Evolutionary conservation across 2,113 vertebrate genomes (phyloP).

Genomic region (Sceloporus tristichus): DNA sequence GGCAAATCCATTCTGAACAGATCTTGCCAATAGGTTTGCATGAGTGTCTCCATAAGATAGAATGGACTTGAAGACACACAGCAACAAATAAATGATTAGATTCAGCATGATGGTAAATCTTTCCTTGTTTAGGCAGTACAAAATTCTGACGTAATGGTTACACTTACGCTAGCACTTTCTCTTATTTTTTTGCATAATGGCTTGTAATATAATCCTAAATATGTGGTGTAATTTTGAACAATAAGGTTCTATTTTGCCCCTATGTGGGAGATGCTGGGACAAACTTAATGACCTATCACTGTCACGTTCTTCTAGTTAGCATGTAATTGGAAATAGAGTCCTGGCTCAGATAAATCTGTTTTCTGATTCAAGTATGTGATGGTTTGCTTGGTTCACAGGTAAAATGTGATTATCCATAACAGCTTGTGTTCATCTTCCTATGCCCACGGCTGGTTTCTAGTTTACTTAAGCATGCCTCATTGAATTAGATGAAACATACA

Average conservation of each 20-base stretch:
- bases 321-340: not conserved
- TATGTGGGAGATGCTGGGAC: not conserved
- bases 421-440: not conserved
- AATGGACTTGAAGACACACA: no score
- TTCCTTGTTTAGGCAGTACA: not conserved
- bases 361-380: not conserved
- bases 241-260: not conserved
- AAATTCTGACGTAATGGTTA: not conserved
- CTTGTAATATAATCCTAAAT: not conserved
- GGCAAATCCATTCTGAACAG: no score
- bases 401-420: not conserved
- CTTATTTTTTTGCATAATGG: not conserved
- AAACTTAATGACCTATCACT: not conserved
- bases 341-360: not conserved
- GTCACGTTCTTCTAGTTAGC: not conserved
- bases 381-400: not conserved
- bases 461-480: not conserved
- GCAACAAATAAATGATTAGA: not conserved
- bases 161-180: not conserved
- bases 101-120: not conserved
- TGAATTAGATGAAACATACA: slow-evolving; percentile 12
- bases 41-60: no score
- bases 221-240: not conserved
- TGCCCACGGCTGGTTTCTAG: not conserved
- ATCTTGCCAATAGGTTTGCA: no score